Evolutionary conservation across 2,113 vertebrate genomes (phyloP).

Genomic region (Lepus europaeus): DNA sequence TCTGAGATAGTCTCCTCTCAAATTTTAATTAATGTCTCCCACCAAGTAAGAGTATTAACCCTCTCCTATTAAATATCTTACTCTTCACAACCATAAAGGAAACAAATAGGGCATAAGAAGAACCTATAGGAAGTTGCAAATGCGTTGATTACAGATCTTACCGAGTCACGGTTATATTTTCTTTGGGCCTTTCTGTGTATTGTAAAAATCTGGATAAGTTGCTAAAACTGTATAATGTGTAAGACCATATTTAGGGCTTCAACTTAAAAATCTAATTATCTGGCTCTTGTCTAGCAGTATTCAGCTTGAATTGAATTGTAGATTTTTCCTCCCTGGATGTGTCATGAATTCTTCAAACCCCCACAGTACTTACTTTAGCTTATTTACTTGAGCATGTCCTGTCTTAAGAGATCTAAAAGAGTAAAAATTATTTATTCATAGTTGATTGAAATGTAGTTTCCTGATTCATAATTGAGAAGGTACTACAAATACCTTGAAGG

Average conservation of each 20-base stretch:
- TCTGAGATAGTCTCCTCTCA: neutral
- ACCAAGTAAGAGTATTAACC: neutral
- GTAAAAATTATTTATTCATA: slow-evolving; percentile 1
- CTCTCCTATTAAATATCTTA: slow-evolving; percentile 9
- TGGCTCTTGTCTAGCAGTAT: neutral
- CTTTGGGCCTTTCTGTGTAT: neutral
- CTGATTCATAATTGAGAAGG: neutral
- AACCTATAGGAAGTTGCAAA: neutral
- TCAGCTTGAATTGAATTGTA: neutral
- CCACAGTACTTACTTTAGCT: neutral
- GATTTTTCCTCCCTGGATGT: neutral
- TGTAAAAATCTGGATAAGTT: slow-evolving; percentile 50
- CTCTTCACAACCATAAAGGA: neutral
- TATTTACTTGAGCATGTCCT: neutral
- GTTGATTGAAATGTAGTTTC: neutral
- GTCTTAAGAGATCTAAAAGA: neutral
- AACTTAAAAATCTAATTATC: neutral
- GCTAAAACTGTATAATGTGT: slow-evolving; percentile 3
- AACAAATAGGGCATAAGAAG: neutral
- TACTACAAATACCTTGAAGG: neutral
- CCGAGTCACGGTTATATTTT: neutral
- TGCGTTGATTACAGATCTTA: neutral
- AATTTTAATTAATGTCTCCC: neutral
- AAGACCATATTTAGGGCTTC: slow-evolving; percentile 15
- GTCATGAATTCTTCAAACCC: neutral